These are phyloP conservation scores for Campopleginae sp. DNA, from an alignment of 2,888 invertebrate genomes.

Conservation along the genomic window DNA sequence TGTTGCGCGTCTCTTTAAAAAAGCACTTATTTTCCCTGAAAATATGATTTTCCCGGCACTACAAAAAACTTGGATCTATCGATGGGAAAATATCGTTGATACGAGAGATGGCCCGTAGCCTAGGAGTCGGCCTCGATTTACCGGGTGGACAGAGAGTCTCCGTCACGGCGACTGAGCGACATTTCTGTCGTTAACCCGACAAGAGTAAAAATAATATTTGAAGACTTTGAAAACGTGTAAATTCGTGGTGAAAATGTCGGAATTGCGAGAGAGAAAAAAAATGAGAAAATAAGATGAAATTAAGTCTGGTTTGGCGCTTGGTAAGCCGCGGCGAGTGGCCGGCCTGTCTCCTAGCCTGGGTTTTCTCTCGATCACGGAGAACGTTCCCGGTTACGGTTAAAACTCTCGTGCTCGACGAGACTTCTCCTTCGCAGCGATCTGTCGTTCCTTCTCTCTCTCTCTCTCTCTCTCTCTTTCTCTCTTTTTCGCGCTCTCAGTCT, in stretches of 20 bases:
- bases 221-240: background rate
- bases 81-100: conserved; percentile 6
- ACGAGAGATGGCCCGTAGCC: background rate
- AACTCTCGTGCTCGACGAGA: conserved; percentile 63
- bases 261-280: conserved; percentile 20
- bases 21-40: conserved; percentile 18
- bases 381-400: conserved; percentile 68
- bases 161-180: conserved; percentile 28
- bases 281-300: conserved; percentile 21
- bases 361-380: conserved; percentile 68
- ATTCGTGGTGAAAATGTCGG: background rate
- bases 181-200: conserved; percentile 55
- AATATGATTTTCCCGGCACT: conserved; percentile 18
- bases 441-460: conserved; percentile 47
- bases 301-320: conserved; percentile 54
- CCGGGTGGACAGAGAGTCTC: conserved; percentile 24
- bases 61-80: background rate
- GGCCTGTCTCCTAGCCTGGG: conserved; percentile 67
- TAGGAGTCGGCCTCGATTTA: conserved; percentile 30
- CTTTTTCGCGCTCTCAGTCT: conserved; percentile 21
- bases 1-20: conserved; percentile 19
- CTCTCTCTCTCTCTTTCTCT: conserved; percentile 32
- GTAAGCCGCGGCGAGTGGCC: conserved; percentile 64
- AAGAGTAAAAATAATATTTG: conserved; percentile 2
- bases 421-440: conserved; percentile 46